Percentiles rank a stretch among this genome's conserved stretches.
These are phyloP conservation scores for Osmerus eperlanus DNA, from an alignment of 2,113 vertebrate species.

Conservation along the genomic window DNA sequence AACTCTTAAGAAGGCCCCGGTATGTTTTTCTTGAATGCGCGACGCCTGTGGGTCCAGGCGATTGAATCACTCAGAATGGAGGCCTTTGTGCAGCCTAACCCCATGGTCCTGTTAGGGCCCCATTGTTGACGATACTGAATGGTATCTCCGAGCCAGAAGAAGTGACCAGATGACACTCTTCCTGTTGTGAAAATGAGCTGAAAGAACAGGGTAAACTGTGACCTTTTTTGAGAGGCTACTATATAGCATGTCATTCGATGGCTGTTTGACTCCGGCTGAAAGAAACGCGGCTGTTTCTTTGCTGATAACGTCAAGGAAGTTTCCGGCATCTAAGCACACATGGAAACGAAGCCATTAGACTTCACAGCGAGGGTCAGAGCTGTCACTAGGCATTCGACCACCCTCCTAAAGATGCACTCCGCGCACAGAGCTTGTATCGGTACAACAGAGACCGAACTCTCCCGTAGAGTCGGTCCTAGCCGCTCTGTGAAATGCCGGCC, in stretches of 20 bases:
- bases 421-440: constrained; percentile 43
- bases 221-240: constrained; percentile 65
- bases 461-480: constrained; percentile 42
- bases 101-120: constrained; percentile 66
- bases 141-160: constrained; percentile 67
- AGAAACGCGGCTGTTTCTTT: not conserved
- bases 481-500: constrained; percentile 51
- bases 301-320: not conserved
- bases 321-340: not conserved
- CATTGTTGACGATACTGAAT: constrained; percentile 70
- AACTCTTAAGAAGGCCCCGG: constrained; percentile 47
- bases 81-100: constrained; percentile 64
- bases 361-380: not conserved
- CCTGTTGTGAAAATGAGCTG: constrained; percentile 65
- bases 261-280: constrained; percentile 42
- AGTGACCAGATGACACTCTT: constrained; percentile 75
- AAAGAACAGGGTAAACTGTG: constrained; percentile 62
- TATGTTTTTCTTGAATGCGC: constrained; percentile 48
- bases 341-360: not conserved
- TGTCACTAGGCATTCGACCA: not conserved
- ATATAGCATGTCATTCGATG: constrained; percentile 65
- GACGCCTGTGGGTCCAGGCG: constrained; percentile 38
- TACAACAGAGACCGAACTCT: constrained; percentile 62
- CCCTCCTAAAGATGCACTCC: constrained; percentile 12
- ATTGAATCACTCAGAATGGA: constrained; percentile 53